These are phyloP conservation scores for Xestia xanthographa DNA, from an alignment of 2,888 invertebrate genomes.

Conservation along the genomic window DNA sequence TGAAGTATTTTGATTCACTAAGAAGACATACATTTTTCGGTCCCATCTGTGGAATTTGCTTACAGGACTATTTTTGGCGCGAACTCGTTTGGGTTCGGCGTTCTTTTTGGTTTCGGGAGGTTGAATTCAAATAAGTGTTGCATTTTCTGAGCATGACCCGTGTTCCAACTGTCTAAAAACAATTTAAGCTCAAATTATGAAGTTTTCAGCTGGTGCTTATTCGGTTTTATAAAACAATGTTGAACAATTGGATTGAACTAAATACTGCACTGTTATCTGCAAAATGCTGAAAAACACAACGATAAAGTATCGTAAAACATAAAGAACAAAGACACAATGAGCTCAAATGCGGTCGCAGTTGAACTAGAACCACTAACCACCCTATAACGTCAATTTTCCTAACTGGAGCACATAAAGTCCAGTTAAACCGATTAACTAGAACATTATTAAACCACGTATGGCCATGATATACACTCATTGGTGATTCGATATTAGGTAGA, in stretches of 20 bases:
- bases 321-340: neutral
- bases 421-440: constrained; percentile 23
- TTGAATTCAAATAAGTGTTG: neutral
- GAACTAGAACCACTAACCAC: neutral
- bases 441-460: constrained; percentile 13
- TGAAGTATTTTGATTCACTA: constrained; percentile 58
- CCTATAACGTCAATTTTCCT: neutral
- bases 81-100: neutral
- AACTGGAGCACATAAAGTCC: constrained; percentile 8
- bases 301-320: neutral
- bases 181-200: neutral
- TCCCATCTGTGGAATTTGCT: constrained; percentile 21
- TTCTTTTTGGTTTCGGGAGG: neutral
- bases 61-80: constrained; percentile 21
- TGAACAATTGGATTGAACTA: neutral
- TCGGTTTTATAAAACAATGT: neutral
- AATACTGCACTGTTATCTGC: neutral
- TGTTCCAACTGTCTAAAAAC: neutral
- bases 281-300: neutral
- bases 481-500: neutral
- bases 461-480: constrained; percentile 2
- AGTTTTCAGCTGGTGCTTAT: neutral
- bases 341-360: neutral
- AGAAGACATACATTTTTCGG: constrained; percentile 12
- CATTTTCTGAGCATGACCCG: neutral